Evolutionary conservation across 1,140 invertebrate genomes (phyloP).

Genomic region (Eufriesea mexicana): DNA sequence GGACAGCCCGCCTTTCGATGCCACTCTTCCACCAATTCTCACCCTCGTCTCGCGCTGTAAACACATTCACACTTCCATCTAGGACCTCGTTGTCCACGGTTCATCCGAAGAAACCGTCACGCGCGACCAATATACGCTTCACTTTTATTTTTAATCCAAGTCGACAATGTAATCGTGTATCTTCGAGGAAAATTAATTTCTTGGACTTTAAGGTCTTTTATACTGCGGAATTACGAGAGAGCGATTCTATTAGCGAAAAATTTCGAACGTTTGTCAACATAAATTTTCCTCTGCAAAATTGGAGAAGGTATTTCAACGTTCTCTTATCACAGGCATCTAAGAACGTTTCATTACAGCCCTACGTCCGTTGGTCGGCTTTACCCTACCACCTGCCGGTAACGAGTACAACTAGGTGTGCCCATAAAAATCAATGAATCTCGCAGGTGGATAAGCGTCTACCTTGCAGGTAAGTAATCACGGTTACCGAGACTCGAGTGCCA

Average conservation of each 20-base stretch:
- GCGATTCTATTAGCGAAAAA: background rate
- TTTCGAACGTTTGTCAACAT: background rate
- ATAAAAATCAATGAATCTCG: constrained; percentile 74
- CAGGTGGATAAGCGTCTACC: constrained; percentile 72
- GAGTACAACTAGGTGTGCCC: constrained; percentile 58
- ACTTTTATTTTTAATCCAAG: background rate
- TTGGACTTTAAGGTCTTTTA: no score
- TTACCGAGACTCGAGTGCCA: constrained; percentile 16
- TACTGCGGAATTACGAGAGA: no score
- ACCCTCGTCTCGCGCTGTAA: constrained; percentile 46
- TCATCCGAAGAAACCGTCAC: background rate
- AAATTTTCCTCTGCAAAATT: background rate
- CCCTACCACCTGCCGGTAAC: constrained; percentile 73
- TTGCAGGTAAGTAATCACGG: constrained; percentile 64
- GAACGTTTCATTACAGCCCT: background rate
- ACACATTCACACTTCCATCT: constrained; percentile 56
- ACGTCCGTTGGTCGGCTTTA: constrained; percentile 20
- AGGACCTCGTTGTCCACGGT: constrained; percentile 10
- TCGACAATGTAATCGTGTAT: no score
- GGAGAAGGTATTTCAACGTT: background rate
- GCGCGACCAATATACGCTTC: background rate
- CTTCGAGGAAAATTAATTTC: no score
- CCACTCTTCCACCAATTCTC: constrained; percentile 27
- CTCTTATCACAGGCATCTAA: constrained; percentile 16
- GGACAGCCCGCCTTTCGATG: constrained; percentile 41